These are phyloP conservation scores for Vidua macroura DNA, from an alignment of 2,113 vertebrate genomes.

Conservation along the genomic window DNA sequence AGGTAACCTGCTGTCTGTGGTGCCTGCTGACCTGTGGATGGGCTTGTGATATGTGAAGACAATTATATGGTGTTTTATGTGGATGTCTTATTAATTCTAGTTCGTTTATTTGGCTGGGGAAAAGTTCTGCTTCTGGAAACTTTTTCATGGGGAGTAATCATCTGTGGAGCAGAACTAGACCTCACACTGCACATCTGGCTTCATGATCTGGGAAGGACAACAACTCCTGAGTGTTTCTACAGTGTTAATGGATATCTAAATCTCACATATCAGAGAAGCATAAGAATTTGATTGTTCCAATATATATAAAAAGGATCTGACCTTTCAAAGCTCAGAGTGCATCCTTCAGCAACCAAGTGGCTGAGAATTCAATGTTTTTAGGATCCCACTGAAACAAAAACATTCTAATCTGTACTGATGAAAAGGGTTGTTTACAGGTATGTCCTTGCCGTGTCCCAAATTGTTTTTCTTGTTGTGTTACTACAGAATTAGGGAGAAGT, in stretches of 20 bases:
- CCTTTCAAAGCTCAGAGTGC: neutral
- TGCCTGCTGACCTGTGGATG: neutral
- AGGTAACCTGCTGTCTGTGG: neutral
- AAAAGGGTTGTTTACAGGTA: neutral
- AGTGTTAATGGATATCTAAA: neutral
- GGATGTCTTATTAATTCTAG: neutral
- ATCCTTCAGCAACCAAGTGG: neutral
- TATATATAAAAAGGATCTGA: neutral
- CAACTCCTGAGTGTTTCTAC: neutral
- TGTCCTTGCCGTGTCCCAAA: neutral
- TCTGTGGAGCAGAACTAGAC: neutral
- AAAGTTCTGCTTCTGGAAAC: neutral
- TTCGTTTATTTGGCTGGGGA: neutral
- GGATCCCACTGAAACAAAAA: neutral
- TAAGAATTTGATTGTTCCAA: neutral
- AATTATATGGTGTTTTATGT: fast-evolving
- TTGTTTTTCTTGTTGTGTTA: neutral
- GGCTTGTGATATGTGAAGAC: neutral
- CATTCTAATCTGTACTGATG: neutral
- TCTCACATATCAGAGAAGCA: neutral
- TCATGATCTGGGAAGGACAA: neutral
- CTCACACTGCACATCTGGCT: neutral
- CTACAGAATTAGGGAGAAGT: neutral
- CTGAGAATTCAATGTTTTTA: neutral
- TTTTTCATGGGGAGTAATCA: neutral